A percentile compares a stretch with the other conserved stretches of the same genome.
These are phyloP conservation scores for Clarias laeviceps DNA, from an alignment of 2,797 vertebrate genomes.

Conservation along the genomic window DNA sequence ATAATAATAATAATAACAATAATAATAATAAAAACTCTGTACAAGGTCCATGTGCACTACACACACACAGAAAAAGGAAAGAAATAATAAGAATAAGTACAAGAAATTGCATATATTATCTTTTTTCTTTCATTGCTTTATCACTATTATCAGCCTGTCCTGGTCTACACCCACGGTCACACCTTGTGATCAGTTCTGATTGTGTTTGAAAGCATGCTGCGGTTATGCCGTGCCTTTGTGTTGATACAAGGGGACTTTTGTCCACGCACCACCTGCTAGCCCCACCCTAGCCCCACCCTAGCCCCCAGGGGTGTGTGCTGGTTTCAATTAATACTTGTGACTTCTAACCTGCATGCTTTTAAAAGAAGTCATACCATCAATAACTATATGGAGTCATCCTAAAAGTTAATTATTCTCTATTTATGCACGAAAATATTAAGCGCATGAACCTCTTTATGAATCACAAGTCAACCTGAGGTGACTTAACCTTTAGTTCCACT, in stretches of 20 bases:
- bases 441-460: not conserved
- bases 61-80: not conserved
- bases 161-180: conserved; percentile 40
- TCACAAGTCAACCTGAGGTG: not conserved
- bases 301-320: conserved; percentile 52
- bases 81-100: not conserved
- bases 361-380: not conserved
- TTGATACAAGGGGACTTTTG: conserved; percentile 66
- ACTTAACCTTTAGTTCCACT: not conserved
- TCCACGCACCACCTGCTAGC: conserved; percentile 66
- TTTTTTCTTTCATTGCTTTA: not conserved
- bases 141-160: not conserved
- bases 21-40: not conserved
- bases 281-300: conserved; percentile 56
- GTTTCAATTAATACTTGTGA: conserved; percentile 18
- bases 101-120: not conserved
- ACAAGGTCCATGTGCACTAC: not conserved
- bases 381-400: not conserved
- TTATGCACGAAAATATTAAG: too few species aligned
- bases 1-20: not conserved
- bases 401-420: not conserved
- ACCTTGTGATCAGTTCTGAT: conserved; percentile 49
- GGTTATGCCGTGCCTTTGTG: conserved; percentile 51
- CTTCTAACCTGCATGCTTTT: not conserved
- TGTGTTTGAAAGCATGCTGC: conserved; percentile 53